Evolutionary conservation across 1,140 invertebrate species (phyloP).

Genomic region (Drosophila orosa): DNA sequence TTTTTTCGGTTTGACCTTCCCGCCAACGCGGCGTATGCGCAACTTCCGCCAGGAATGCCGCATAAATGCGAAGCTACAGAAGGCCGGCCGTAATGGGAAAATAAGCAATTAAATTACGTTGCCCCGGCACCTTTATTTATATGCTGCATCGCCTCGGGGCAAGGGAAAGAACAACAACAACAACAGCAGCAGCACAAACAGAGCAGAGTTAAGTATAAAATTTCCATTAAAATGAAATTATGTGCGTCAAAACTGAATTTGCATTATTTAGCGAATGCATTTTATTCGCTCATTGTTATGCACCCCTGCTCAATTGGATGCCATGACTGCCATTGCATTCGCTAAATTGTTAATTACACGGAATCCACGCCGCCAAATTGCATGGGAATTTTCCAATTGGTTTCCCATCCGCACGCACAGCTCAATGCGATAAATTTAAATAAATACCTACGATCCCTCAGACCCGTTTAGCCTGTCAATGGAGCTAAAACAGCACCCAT

Average conservation of each 20-base stretch:
- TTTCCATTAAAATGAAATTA: conserved; percentile 77
- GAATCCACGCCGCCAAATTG: conserved; percentile 51
- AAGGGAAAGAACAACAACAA: background rate
- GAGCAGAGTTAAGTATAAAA: conserved; percentile 43
- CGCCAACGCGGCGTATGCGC: conserved; percentile 62
- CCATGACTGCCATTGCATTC: conserved; percentile 43
- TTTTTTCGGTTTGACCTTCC: conserved; percentile 66
- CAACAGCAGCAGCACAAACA: background rate
- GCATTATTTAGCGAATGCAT: conserved; percentile 62
- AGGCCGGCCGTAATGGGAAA: conserved; percentile 41
- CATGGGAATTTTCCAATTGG: conserved; percentile 49
- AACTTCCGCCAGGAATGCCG: conserved; percentile 58
- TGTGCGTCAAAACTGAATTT: conserved; percentile 71
- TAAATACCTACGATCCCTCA: conserved; percentile 55
- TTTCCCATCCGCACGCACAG: conserved; percentile 46
- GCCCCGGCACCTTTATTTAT: conserved; percentile 69
- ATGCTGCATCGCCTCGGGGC: conserved; percentile 57
- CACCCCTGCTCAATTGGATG: conserved; percentile 24
- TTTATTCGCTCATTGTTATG: conserved; percentile 29
- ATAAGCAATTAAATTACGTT: conserved; percentile 76
- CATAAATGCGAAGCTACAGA: conserved; percentile 17
- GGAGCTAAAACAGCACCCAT: conserved; percentile 8
- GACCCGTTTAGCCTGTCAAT: conserved; percentile 62
- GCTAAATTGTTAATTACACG: conserved; percentile 78
- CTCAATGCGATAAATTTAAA: conserved; percentile 74